Base-by-base conservation (phyloP, 2,888 invertebrate genomes). In the Zygaena filipendulae region DNA sequence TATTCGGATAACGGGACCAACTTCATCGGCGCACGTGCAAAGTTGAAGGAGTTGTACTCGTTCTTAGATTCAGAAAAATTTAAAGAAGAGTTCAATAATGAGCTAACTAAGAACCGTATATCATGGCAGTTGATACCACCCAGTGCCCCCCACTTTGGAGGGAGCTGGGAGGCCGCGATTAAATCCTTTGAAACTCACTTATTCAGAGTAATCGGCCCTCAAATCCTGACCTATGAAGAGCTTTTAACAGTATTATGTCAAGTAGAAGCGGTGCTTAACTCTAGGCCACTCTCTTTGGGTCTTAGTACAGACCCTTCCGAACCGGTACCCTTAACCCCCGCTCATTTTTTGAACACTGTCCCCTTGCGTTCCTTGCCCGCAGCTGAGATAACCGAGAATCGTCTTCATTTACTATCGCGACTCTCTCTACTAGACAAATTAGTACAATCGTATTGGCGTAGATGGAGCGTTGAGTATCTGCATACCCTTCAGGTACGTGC, bases 201-300 rank as follows among this genome's bases (percentile, higher is more conserved):
- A 0, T 29, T 30, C 3, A 20, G 49, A 19, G 43, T 45, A 1
- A 21, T 46, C 3, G 45, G 45, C 2, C 36, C 39, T 16, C 44
- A 47, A 26, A 41, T 30, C 14, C 22, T 44, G 2, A 47, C 45
- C 1, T 45, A 25, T 23, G 41, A 45, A 18, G 43, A 48, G 16
- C 43, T 32, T 2, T 13, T 13, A 9, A 30, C 21, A 7, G 22
- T 30, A 7, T 13, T 46, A 11, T n/a, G 40, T 1, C 43, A 49
- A 20, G 5, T 47, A 3, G 10, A 11, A 4, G 27, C 27, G n/a
- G 22, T 27, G 5, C 8, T 27, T 6, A 27, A 27, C 12, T 16
- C 22, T 5, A 13, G 27, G 7, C 27, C 27, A 10, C 11, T 27
- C 2, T 22, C 22, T 16, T 11, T 22, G 6, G 13, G 43, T 0